Evolutionary conservation across 2,113 vertebrate genomes (phyloP).

Genomic region (Alethe diademata): DNA sequence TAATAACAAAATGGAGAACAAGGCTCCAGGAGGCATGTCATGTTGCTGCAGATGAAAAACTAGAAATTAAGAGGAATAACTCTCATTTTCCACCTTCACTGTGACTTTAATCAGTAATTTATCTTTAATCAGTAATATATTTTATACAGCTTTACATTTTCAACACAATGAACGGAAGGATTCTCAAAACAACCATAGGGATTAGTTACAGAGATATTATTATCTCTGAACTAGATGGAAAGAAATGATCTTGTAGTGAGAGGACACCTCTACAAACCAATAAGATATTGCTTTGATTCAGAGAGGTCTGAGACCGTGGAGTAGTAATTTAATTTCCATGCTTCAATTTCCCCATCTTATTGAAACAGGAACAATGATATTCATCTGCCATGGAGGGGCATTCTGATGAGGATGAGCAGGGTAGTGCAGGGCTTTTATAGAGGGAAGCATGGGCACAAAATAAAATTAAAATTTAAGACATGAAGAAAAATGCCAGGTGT

Average conservation of each 20-base stretch:
- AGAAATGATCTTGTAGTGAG: not conserved
- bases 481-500: slow-evolving; percentile 23
- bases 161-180: not conserved
- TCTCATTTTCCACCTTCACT: not conserved
- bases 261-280: slow-evolving; percentile 3
- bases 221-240: slow-evolving; percentile 34
- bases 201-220: slow-evolving; percentile 35
- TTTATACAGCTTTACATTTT: slow-evolving; percentile 15
- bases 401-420: not conserved
- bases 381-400: not conserved
- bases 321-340: slow-evolving; percentile 40
- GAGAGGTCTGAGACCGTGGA: not conserved
- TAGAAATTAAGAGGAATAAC: slow-evolving; percentile 6
- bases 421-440: not conserved
- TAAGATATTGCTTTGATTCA: slow-evolving; percentile 44
- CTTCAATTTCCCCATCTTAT: slow-evolving; percentile 43
- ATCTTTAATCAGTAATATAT: slow-evolving; percentile 2
- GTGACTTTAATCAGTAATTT: not conserved
- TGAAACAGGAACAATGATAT: not conserved
- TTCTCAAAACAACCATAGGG: not conserved
- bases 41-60: not conserved
- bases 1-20: not conserved
- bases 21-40: not conserved
- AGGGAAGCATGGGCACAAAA: not conserved
- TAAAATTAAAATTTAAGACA: not conserved